phyloP scores from a whole-genome alignment of 2,888 invertebrate species.

The Calameuta pallipes region DNA sequence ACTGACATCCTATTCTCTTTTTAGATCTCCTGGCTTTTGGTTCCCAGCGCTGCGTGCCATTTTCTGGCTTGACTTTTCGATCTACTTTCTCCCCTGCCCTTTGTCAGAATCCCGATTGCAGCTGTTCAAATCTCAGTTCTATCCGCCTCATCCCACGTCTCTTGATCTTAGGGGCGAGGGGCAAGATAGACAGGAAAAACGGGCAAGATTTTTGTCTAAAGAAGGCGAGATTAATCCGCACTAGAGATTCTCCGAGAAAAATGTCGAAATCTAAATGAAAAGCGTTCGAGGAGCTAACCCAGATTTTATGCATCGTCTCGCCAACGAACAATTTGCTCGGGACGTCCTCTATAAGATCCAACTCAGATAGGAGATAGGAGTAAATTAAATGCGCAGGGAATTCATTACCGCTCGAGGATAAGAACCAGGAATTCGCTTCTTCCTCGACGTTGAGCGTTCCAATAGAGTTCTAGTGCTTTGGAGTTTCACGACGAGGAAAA shows the following conservation, averaged over 20 bases:
- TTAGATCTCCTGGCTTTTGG: background rate
- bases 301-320: conserved; percentile 5
- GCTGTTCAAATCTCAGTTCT: background rate
- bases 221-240: background rate
- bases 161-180: background rate
- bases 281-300: background rate
- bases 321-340: conserved; percentile 9
- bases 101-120: background rate
- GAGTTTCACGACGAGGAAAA: background rate
- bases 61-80: background rate
- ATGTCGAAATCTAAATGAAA: conserved; percentile 3
- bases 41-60: background rate
- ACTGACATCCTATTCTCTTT: background rate
- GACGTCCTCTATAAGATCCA: conserved; percentile 10
- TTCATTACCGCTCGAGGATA: conserved; percentile 20
- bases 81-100: background rate
- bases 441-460: conserved; percentile 2
- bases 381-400: conserved; percentile 20
- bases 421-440: conserved; percentile 12
- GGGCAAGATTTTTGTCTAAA: background rate
- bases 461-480: conserved; percentile 14
- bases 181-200: background rate
- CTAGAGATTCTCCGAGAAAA: background rate
- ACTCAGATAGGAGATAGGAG: conserved; percentile 7
- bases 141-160: background rate